Evolutionary conservation across 2,797 vertebrate species (phyloP).

Genomic region (Xiphorhynchus erythropygius): DNA sequence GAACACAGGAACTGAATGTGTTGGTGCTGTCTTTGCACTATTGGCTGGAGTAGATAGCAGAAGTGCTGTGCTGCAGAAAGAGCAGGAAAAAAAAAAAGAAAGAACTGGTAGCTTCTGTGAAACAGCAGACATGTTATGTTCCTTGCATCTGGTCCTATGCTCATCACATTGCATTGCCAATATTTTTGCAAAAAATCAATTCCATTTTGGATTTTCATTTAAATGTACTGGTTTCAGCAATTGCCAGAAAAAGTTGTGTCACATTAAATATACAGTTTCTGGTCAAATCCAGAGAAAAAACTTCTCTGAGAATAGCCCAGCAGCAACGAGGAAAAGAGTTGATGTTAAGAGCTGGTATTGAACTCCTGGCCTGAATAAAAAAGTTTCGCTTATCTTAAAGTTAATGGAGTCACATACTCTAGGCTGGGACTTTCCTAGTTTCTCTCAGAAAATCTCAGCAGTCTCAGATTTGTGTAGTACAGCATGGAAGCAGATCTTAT

Average conservation of each 20-base stretch:
- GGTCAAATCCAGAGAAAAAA: not conserved
- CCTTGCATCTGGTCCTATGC: not conserved
- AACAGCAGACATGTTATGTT: not conserved
- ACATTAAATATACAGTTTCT: not conserved
- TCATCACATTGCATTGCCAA: not conserved
- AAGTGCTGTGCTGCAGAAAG: not conserved
- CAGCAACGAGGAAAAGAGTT: not conserved
- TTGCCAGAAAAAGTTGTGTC: not conserved
- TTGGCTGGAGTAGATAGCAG: constrained; percentile 24
- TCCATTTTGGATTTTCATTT: not conserved
- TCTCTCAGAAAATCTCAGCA: not conserved
- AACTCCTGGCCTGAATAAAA: not conserved
- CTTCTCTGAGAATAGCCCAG: not conserved
- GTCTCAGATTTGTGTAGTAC: not conserved
- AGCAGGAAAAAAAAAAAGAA: not conserved
- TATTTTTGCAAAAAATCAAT: not conserved
- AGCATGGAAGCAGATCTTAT: not conserved
- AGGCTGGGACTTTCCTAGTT: not conserved
- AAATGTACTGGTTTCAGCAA: not conserved
- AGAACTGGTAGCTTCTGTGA: constrained; percentile 7
- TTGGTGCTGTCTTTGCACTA: not conserved
- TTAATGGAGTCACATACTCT: not conserved
- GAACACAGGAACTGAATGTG: not conserved
- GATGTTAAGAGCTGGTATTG: not conserved
- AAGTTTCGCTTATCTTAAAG: not conserved